Evolutionary conservation across 2,888 invertebrate genomes (phyloP).

Genomic region (Megamerina dolium): DNA sequence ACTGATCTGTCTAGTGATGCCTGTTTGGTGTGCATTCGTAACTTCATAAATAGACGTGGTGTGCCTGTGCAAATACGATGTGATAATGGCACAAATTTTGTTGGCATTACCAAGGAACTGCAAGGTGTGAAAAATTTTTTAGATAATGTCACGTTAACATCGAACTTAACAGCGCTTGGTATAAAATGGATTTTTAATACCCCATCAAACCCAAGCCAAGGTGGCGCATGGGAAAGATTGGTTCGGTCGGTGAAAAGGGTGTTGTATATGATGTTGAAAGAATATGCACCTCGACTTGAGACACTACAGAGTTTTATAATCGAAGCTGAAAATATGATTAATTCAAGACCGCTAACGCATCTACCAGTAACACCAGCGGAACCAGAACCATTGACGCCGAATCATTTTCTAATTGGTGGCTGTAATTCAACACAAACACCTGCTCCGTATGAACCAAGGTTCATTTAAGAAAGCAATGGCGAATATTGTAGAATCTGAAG

Average conservation of each 20-base stretch:
- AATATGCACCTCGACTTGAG: slow-evolving; percentile 10
- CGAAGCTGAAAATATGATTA: slow-evolving; percentile 15
- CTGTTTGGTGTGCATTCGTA: slow-evolving; percentile 5
- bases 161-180: not conserved
- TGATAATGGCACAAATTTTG: slow-evolving; percentile 19
- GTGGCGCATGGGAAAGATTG: slow-evolving; percentile 24
- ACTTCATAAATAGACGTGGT: slow-evolving; percentile 18
- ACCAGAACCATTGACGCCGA: slow-evolving; percentile 13
- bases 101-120: slow-evolving; percentile 11
- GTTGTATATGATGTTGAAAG: slow-evolving; percentile 11
- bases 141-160: slow-evolving; percentile 1
- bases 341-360: slow-evolving; percentile 14
- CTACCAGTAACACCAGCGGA: slow-evolving; percentile 9
- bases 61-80: slow-evolving; percentile 14
- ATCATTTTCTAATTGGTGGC: too few relatives aligned
- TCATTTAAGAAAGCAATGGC: too few relatives aligned
- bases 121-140: slow-evolving; percentile 1
- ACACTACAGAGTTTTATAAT: slow-evolving; percentile 12
- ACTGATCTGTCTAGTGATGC: slow-evolving; percentile 8
- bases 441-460: too few relatives aligned
- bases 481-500: too few relatives aligned
- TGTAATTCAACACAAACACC: too few relatives aligned
- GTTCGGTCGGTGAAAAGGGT: slow-evolving; percentile 16
- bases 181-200: slow-evolving; percentile 17
- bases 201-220: slow-evolving; percentile 18